A percentile compares a stretch with the other conserved stretches of the same genome.
phyloP scores from a whole-genome alignment of 2,113 vertebrate genomes.

The Microcebus murinus region DNA sequence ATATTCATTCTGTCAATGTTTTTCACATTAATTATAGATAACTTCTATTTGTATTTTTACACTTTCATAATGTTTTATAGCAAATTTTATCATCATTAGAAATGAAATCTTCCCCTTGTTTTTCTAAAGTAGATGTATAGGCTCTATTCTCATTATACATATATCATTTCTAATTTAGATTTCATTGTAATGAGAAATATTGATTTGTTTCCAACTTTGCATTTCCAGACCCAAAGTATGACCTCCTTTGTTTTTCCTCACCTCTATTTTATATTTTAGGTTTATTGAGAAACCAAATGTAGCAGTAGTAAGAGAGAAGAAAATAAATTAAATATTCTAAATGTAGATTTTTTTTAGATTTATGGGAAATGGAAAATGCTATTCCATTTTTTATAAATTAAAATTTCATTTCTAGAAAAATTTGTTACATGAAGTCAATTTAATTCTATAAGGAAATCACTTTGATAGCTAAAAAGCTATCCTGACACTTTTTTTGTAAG shows the following conservation, averaged over 20 bases:
- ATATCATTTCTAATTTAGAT: not conserved
- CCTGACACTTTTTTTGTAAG: not conserved
- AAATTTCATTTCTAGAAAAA: conserved; percentile 48
- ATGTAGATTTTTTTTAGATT: conserved; percentile 32
- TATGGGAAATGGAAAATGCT: conserved; percentile 43
- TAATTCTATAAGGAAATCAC: conserved; percentile 51
- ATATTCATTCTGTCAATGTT: not conserved
- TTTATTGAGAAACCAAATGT: conserved; percentile 20
- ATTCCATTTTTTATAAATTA: not conserved
- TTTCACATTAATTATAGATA: not conserved
- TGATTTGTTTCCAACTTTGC: not conserved
- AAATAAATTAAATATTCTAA: conserved; percentile 36
- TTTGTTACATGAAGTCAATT: not conserved
- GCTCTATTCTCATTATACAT: not conserved
- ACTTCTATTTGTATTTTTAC: not conserved
- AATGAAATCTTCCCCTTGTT: not conserved
- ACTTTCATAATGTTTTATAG: not conserved
- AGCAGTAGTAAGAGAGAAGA: not conserved
- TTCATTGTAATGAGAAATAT: not conserved
- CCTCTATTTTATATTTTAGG: not conserved
- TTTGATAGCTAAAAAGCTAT: conserved; percentile 28
- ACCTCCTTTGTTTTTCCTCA: not conserved
- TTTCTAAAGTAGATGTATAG: not conserved
- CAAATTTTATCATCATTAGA: not conserved
- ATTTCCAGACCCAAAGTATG: not conserved